These are phyloP conservation scores for Drosophila lacteicornis DNA, from an alignment of 1,140 invertebrate species.

Conservation along the genomic window DNA sequence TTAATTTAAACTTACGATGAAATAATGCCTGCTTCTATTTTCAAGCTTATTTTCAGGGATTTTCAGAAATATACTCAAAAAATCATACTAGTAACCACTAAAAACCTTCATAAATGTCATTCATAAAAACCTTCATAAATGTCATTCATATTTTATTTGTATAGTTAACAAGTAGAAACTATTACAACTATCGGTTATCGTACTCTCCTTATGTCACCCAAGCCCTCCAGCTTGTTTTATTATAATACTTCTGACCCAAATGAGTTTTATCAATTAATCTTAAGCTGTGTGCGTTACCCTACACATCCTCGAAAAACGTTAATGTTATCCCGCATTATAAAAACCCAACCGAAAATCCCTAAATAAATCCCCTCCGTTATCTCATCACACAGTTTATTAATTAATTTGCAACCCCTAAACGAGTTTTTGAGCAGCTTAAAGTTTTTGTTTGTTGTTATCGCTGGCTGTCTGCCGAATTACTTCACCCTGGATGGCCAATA, in stretches of 20 bases:
- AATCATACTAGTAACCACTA: not conserved
- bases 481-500: constrained; percentile 59
- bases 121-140: not conserved
- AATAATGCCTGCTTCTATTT: not conserved
- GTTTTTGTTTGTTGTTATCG: constrained; percentile 65
- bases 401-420: constrained; percentile 42
- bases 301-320: not conserved
- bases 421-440: constrained; percentile 27
- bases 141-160: too few relatives aligned
- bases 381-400: constrained; percentile 34
- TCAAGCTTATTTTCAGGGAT: not conserved
- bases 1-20: not conserved
- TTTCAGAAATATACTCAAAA: not conserved
- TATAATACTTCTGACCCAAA: not conserved
- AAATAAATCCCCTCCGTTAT: constrained; percentile 31
- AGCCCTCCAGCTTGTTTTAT: not conserved
- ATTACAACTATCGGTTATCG: not conserved
- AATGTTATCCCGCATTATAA: not conserved
- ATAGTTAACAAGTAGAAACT: too few relatives aligned
- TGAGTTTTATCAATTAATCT: constrained; percentile 18
- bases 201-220: too few relatives aligned
- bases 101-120: not conserved
- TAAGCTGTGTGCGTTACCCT: not conserved
- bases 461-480: constrained; percentile 45
- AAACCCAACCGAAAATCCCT: constrained; percentile 13